Evolutionary conservation across 2,888 invertebrate species (phyloP).

Genomic region (Caenorhabditis angaria): DNA sequence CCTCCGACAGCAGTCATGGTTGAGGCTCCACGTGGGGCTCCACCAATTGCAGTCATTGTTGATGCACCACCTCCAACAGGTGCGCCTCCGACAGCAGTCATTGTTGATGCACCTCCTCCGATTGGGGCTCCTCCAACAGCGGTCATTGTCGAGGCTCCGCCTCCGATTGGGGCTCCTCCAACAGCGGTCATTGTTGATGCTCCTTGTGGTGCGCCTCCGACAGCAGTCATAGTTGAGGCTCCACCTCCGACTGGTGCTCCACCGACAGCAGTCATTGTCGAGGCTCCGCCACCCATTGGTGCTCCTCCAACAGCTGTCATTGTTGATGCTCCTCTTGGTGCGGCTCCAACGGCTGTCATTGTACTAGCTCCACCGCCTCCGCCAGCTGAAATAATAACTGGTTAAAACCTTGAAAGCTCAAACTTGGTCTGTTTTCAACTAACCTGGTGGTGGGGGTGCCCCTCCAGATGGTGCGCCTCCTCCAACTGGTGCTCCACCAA

Average conservation of each 20-base stretch:
- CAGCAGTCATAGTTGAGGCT: constrained; percentile 55
- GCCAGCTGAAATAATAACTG: constrained; percentile 61
- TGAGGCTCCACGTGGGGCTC: constrained; percentile 22
- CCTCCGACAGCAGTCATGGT: constrained; percentile 40
- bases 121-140: constrained; percentile 24
- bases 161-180: constrained; percentile 38
- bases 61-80: constrained; percentile 12
- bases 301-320: constrained; percentile 21
- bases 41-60: constrained; percentile 20
- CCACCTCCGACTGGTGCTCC: constrained; percentile 29
- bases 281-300: constrained; percentile 22
- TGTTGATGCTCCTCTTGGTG: constrained; percentile 29
- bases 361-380: constrained; percentile 54
- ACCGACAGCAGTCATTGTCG: constrained; percentile 38
- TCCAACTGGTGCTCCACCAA: constrained; percentile 7
- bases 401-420: too few species aligned
- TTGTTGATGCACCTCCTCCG: constrained; percentile 15
- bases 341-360: constrained; percentile 59
- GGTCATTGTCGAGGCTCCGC: constrained; percentile 35
- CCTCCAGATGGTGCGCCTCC: constrained; percentile 12
- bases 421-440: too few species aligned
- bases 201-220: constrained; percentile 44
- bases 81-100: constrained; percentile 16
- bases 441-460: constrained; percentile 8
- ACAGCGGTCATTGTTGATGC: constrained; percentile 59